These are phyloP conservation scores for Gymnothorax javanicus DNA, from an alignment of 2,797 vertebrate species.

Conservation along the genomic window DNA sequence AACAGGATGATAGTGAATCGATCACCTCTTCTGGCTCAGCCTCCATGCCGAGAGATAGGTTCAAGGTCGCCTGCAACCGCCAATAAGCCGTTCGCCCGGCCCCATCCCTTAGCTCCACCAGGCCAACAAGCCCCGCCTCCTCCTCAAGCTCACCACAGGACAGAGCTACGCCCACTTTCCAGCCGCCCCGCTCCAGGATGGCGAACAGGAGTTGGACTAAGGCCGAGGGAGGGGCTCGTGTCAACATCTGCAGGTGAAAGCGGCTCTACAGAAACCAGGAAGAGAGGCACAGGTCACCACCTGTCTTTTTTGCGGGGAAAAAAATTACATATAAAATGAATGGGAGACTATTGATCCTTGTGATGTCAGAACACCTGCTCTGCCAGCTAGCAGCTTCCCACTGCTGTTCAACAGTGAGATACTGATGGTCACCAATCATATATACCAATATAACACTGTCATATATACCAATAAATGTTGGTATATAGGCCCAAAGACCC, in stretches of 20 bases:
- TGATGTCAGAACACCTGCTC: too few species aligned
- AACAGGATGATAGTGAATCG: too few species aligned
- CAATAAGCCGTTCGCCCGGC: conserved; percentile 55
- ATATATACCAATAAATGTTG: too few species aligned
- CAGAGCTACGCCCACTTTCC: conserved; percentile 76
- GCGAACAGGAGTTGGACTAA: conserved; percentile 75
- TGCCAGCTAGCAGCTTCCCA: too few species aligned
- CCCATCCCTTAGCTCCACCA: conserved; percentile 67
- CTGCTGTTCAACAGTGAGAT: too few species aligned
- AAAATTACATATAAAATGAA: too few species aligned
- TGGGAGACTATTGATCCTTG: too few species aligned
- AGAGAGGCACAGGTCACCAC: neutral
- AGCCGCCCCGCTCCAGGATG: conserved; percentile 71
- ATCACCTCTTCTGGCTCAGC: conserved; percentile 29
- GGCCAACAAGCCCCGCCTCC: conserved; percentile 65
- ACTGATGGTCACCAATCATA: too few species aligned
- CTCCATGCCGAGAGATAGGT: conserved; percentile 68
- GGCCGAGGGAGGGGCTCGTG: conserved; percentile 70
- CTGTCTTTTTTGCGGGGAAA: too few species aligned
- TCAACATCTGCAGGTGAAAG: conserved; percentile 86
- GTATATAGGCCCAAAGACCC: too few species aligned
- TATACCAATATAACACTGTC: too few species aligned
- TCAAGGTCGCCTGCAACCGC: conserved; percentile 70
- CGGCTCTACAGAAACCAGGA: conserved; percentile 70
- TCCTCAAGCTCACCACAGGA: conserved; percentile 81